Evolutionary conservation across 2,888 invertebrate species (phyloP).

Genomic region (Eristalinus aeneus): DNA sequence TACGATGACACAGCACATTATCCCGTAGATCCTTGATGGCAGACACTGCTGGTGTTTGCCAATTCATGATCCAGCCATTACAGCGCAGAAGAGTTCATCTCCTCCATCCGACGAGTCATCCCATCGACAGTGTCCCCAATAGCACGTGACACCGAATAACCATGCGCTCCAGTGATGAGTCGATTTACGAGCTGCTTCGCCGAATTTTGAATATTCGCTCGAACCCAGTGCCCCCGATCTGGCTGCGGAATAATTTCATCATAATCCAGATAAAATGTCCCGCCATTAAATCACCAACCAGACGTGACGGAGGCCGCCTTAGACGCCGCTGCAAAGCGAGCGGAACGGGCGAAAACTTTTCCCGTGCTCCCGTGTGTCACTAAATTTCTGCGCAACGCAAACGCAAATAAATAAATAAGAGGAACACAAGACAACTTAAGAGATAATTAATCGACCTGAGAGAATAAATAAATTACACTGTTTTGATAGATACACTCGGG

Average conservation of each 20-base stretch:
- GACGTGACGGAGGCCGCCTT: conserved; percentile 36
- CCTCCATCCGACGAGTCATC: not conserved
- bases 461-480: conserved; percentile 61
- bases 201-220: conserved; percentile 31
- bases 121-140: not conserved
- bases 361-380: conserved; percentile 2
- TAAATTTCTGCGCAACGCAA: conserved; percentile 37
- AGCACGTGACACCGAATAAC: conserved; percentile 36
- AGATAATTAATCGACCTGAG: conserved; percentile 64
- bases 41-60: conserved; percentile 24
- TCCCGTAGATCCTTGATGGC: conserved; percentile 2
- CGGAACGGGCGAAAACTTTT: not conserved
- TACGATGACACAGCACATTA: conserved; percentile 6
- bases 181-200: conserved; percentile 38
- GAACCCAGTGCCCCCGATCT: conserved; percentile 21
- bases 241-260: conserved; percentile 41
- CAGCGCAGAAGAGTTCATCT: conserved; percentile 17
- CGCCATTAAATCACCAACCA: conserved; percentile 39
- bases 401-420: conserved; percentile 33
- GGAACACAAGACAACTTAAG: conserved; percentile 51
- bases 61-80: conserved; percentile 21
- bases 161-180: conserved; percentile 23
- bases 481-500: conserved; percentile 47
- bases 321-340: not conserved
- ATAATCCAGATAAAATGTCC: conserved; percentile 36